A percentile compares a stretch with the other conserved stretches of the same genome.
phyloP scores from a whole-genome alignment of 2,797 vertebrate genomes.

The Hydrocynus forskahlii region DNA sequence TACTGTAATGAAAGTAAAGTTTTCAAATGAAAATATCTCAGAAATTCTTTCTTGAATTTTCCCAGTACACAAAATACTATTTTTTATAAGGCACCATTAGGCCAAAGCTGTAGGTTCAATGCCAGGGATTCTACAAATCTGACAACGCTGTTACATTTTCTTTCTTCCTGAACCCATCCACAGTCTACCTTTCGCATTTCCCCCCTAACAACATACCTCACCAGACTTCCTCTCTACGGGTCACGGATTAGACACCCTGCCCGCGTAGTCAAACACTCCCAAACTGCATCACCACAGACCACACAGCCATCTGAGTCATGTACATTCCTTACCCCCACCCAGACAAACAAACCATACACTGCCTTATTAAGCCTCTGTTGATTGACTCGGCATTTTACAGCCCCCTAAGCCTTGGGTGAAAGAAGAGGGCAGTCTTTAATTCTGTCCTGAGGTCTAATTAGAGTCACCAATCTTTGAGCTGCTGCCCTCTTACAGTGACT shows the following conservation, averaged over 20 bases:
- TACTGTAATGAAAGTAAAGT: constrained; percentile 3
- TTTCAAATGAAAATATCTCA: neutral
- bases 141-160: constrained; percentile 53
- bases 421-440: constrained; percentile 32
- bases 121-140: constrained; percentile 76
- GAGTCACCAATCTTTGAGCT: constrained; percentile 21
- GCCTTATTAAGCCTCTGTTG: constrained; percentile 27
- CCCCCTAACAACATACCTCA: constrained; percentile 34
- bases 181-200: constrained; percentile 61
- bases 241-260: constrained; percentile 36
- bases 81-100: neutral
- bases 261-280: constrained; percentile 22
- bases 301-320: constrained; percentile 46
- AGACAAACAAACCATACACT: constrained; percentile 54
- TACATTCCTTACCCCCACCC: constrained; percentile 49
- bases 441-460: constrained; percentile 46
- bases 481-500: constrained; percentile 9
- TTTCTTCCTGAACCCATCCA: constrained; percentile 68
- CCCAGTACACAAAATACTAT: neutral
- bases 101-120: constrained; percentile 37
- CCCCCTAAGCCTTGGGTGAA: constrained; percentile 11
- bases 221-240: constrained; percentile 31
- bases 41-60: neutral
- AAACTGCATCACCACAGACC: constrained; percentile 40
- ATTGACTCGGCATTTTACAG: constrained; percentile 20